Conservation (phyloP, 2,113 vertebrate species). For the Brachirus orientalis region DNA sequence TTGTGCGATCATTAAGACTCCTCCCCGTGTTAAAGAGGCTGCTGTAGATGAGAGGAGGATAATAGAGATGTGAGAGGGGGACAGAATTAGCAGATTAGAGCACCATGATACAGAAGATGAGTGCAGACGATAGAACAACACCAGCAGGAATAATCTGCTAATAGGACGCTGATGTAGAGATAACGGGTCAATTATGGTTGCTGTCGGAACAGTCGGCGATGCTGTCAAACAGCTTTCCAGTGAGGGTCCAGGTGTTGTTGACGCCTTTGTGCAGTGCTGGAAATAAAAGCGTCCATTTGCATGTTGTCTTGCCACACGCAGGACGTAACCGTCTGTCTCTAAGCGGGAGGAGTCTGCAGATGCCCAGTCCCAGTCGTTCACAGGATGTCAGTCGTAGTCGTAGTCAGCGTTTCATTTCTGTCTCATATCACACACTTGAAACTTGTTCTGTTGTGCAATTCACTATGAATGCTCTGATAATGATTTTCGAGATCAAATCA, state of each 20-base stretch:
- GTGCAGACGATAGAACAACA: constrained; percentile 57
- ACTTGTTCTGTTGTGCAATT: too few species aligned
- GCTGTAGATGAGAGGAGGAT: constrained; percentile 49
- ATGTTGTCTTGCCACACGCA: constrained; percentile 9
- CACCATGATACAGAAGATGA: constrained; percentile 37
- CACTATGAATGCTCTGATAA: too few species aligned
- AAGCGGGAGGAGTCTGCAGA: neutral
- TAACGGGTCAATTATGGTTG: constrained; percentile 68
- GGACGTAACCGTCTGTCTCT: neutral
- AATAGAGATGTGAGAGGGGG: constrained; percentile 40
- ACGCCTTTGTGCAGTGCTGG: neutral
- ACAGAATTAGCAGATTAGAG: constrained; percentile 42
- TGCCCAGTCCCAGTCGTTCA: neutral
- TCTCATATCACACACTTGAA: too few species aligned
- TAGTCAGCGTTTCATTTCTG: too few species aligned
- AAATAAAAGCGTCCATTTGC: constrained; percentile 18
- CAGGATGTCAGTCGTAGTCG: too few species aligned
- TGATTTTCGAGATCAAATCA: too few species aligned
- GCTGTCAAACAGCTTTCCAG: neutral
- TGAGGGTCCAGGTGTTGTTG: neutral
- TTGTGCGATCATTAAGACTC: constrained; percentile 41
- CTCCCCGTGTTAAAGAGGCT: constrained; percentile 41
- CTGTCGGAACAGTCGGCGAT: constrained; percentile 39
- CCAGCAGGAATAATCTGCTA: constrained; percentile 66
- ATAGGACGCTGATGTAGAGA: constrained; percentile 67